Evolutionary conservation across 2,113 vertebrate species (phyloP).

Genomic region (Epinephelus fuscoguttatus): DNA sequence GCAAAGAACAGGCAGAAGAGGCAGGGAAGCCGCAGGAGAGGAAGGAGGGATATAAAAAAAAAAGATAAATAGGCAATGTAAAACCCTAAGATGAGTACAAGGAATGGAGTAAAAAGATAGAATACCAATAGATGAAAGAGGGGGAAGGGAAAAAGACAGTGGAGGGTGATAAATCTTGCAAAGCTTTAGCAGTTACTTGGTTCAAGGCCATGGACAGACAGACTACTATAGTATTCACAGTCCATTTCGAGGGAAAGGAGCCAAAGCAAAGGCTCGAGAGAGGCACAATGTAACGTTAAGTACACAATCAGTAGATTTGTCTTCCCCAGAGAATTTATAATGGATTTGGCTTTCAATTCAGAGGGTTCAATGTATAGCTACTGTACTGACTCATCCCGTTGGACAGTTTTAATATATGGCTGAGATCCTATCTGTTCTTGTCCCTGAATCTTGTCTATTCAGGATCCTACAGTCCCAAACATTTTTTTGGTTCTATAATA

Average conservation of each 20-base stretch:
- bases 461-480: constrained; percentile 11
- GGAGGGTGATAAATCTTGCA: constrained; percentile 66
- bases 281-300: constrained; percentile 48
- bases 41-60: background rate
- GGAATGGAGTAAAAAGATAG: constrained; percentile 47
- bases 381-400: constrained; percentile 38
- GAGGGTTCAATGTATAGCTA: constrained; percentile 63
- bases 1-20: constrained; percentile 33
- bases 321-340: constrained; percentile 61
- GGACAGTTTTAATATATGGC: constrained; percentile 59
- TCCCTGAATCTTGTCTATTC: constrained; percentile 41
- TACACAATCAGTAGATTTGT: constrained; percentile 66
- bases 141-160: constrained; percentile 8
- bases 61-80: constrained; percentile 37
- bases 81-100: constrained; percentile 33
- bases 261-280: constrained; percentile 31
- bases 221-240: constrained; percentile 53
- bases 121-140: constrained; percentile 48
- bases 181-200: constrained; percentile 40
- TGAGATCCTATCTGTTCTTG: constrained; percentile 31
- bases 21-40: background rate
- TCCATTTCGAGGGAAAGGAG: constrained; percentile 39
- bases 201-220: constrained; percentile 52
- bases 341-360: constrained; percentile 61
- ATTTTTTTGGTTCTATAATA: background rate